Percentiles rank a stretch among this genome's conserved stretches.
phyloP scores from a whole-genome alignment of 1,140 invertebrate species.

The Nebria ingens region DNA sequence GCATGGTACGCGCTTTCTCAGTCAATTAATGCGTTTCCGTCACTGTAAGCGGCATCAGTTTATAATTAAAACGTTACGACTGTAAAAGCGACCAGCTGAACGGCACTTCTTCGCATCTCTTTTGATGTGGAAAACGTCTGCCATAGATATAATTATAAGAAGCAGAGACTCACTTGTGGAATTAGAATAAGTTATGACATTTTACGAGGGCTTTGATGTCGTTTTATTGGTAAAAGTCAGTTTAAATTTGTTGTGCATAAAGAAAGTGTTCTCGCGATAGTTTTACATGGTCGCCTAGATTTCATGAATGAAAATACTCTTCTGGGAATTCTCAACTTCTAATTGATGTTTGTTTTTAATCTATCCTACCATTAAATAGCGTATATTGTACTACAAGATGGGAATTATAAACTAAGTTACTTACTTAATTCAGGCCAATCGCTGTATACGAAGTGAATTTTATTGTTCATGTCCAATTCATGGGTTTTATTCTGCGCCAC shows the following conservation, averaged over 20 bases:
- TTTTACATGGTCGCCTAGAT: too few relatives aligned
- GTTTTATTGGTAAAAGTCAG: too few relatives aligned
- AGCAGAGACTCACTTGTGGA: too few relatives aligned
- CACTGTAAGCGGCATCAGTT: neutral
- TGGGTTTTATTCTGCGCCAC: constrained; percentile 29
- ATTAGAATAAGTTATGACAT: too few relatives aligned
- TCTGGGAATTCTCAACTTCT: too few relatives aligned
- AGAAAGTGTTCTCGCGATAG: constrained; percentile 5
- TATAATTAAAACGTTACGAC: constrained; percentile 4
- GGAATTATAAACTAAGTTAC: constrained; percentile 24
- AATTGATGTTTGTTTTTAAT: constrained; percentile 8
- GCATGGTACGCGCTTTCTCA: too few relatives aligned
- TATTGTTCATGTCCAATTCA: constrained; percentile 29
- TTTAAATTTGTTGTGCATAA: too few relatives aligned
- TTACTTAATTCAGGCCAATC: constrained; percentile 47
- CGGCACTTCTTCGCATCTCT: neutral
- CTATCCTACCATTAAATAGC: neutral
- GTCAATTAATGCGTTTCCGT: constrained; percentile 9
- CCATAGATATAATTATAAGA: constrained; percentile 10
- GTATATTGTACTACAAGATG: constrained; percentile 3
- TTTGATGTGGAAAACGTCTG: neutral
- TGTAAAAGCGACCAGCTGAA: neutral
- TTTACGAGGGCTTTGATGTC: too few relatives aligned
- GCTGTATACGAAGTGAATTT: constrained; percentile 33
- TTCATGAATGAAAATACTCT: too few relatives aligned